A percentile compares a stretch with the other conserved stretches of the same genome.
Evolutionary conservation across 2,888 invertebrate species (phyloP).

Genomic region (Epicampocera succincta): DNA sequence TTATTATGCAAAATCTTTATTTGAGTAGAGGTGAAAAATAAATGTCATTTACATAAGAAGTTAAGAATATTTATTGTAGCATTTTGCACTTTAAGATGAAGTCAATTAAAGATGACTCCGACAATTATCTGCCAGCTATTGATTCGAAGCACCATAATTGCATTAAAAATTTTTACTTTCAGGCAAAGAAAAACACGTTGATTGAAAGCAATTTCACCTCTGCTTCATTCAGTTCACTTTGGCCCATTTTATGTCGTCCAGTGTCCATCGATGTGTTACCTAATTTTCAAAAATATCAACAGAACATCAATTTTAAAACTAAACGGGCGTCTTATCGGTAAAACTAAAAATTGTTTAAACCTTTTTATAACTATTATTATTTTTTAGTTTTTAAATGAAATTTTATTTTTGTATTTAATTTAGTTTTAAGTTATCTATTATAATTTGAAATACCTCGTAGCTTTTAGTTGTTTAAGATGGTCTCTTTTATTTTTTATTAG

Average conservation of each 20-base stretch:
- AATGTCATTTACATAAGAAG: too few relatives aligned
- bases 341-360: conserved; percentile 40
- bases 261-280: conserved; percentile 58
- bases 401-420: conserved; percentile 35
- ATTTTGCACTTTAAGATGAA: too few relatives aligned
- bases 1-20: too few relatives aligned
- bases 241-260: conserved; percentile 23
- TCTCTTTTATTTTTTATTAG: conserved; percentile 69
- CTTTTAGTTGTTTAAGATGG: conserved; percentile 65
- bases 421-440: conserved; percentile 41
- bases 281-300: conserved; percentile 34
- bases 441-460: conserved; percentile 69
- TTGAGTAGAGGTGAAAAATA: too few relatives aligned
- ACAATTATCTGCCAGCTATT: too few relatives aligned
- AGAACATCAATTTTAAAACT: conserved; percentile 28
- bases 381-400: conserved; percentile 45
- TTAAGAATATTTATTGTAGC: too few relatives aligned
- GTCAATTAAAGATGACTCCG: too few relatives aligned
- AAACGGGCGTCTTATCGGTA: conserved; percentile 47
- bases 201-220: background rate
- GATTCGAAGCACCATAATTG: too few relatives aligned
- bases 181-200: too few relatives aligned
- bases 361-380: conserved; percentile 50
- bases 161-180: too few relatives aligned
- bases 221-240: background rate